A percentile compares a stretch with the other conserved stretches of the same genome.
Conservation (phyloP, 2,797 vertebrate species). For the Anguilla marmorata region DNA sequence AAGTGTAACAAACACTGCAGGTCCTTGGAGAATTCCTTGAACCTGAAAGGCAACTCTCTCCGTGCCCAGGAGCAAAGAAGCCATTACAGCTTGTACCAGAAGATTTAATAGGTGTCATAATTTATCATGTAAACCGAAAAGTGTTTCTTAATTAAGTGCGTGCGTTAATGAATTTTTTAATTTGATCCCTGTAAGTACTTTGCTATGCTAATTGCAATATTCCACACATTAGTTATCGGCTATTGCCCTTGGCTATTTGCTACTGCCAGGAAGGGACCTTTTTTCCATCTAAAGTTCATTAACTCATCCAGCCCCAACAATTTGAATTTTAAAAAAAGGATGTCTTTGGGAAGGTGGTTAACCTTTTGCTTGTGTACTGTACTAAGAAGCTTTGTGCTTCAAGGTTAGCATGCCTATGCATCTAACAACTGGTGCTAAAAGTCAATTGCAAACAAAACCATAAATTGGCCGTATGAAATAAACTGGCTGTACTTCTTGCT, state of each 20-base stretch:
- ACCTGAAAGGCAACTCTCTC: slow-evolving; percentile 84
- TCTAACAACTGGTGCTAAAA: background rate
- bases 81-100: slow-evolving; percentile 90
- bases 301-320: slow-evolving; percentile 57
- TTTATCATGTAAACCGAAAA: slow-evolving; percentile 99
- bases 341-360: slow-evolving; percentile 36
- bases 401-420: slow-evolving; percentile 28
- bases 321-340: slow-evolving; percentile 43
- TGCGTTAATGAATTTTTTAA: slow-evolving; percentile 99
- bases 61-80: slow-evolving; percentile 89
- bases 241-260: slow-evolving; percentile 99
- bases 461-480: background rate
- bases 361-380: slow-evolving; percentile 24
- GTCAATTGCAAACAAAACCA: background rate
- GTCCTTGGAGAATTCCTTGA: slow-evolving; percentile 80
- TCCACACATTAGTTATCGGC: slow-evolving; percentile 99
- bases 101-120: slow-evolving; percentile 99
- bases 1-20: slow-evolving; percentile 68
- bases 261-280: slow-evolving; percentile 80
- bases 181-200: slow-evolving; percentile 99
- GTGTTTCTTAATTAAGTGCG: slow-evolving; percentile 99
- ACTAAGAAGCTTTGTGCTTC: slow-evolving; percentile 14
- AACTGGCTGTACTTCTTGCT: background rate
- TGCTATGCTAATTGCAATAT: slow-evolving; percentile 99
- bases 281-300: slow-evolving; percentile 86